A percentile compares a stretch with the other conserved stretches of the same genome.
Evolutionary conservation across 2,113 vertebrate genomes (phyloP).

Genomic region (Malurus melanocephalus): DNA sequence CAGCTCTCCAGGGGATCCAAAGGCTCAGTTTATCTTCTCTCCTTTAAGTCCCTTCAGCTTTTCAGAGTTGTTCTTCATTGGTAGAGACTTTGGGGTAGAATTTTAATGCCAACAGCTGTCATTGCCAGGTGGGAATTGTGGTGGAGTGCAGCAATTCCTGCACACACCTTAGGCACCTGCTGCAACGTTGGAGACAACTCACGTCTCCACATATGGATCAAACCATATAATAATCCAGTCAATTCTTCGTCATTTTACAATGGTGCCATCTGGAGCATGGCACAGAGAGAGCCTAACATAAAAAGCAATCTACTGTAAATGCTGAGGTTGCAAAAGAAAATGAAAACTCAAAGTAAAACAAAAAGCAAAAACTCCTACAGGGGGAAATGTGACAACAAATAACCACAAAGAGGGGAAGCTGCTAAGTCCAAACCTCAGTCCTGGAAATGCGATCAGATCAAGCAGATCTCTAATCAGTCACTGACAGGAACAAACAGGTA

Average conservation of each 20-base stretch:
- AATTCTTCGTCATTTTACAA: neutral
- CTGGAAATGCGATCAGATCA: conserved; percentile 35
- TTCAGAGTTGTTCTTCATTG: neutral
- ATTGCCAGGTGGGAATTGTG: neutral
- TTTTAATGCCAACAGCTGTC: neutral
- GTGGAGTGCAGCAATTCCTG: neutral
- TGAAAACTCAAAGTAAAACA: neutral
- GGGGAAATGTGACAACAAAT: conserved; percentile 6
- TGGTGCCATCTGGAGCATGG: neutral
- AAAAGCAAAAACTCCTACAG: neutral
- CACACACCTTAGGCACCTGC: neutral
- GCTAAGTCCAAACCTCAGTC: neutral
- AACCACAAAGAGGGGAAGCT: conserved; percentile 3
- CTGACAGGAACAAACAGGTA: conserved; percentile 4
- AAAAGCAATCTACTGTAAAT: neutral
- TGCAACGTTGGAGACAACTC: neutral
- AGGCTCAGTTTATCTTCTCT: neutral
- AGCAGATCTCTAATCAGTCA: neutral
- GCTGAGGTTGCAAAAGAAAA: neutral
- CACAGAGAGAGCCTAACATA: neutral
- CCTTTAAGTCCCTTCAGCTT: neutral
- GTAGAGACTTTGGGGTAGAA: neutral
- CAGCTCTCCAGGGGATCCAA: neutral
- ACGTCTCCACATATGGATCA: neutral
- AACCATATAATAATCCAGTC: neutral